A percentile compares a stretch with the other conserved stretches of the same genome.
Conservation (phyloP, 2,797 vertebrate genomes). For the Gadopsis bispinosus region DNA sequence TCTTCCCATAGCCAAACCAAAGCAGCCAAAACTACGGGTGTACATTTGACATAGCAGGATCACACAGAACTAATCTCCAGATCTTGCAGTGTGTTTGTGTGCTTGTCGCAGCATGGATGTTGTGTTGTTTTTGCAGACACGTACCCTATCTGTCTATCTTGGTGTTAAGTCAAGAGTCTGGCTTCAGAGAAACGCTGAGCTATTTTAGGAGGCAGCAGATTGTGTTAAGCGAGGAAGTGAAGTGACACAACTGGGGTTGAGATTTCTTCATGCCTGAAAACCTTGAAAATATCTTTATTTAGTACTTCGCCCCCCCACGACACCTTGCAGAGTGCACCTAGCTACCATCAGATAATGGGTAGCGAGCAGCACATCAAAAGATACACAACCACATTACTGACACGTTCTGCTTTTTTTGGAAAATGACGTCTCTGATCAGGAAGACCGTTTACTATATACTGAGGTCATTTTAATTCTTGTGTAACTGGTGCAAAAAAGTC, state of each 20-base stretch:
- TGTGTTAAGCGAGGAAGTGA: constrained; percentile 70
- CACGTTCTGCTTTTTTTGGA: constrained; percentile 15
- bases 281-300: constrained; percentile 73
- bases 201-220: constrained; percentile 79
- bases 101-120: constrained; percentile 34
- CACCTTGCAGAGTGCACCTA: constrained; percentile 63
- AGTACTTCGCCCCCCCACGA: constrained; percentile 48
- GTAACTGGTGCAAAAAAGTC: neutral
- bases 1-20: constrained; percentile 16
- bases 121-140: constrained; percentile 57
- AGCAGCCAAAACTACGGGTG: neutral
- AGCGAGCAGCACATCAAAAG: constrained; percentile 51
- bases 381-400: constrained; percentile 33
- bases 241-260: constrained; percentile 74
- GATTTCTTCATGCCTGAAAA: constrained; percentile 67
- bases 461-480: constrained; percentile 13
- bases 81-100: constrained; percentile 41
- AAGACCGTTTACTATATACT: constrained; percentile 4
- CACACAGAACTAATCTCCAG: constrained; percentile 33
- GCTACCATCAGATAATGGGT: constrained; percentile 65
- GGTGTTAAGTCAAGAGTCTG: constrained; percentile 61
- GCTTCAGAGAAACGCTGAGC: constrained; percentile 75
- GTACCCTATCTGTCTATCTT: constrained; percentile 62
- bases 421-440: constrained; percentile 48
- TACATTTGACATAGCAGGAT: constrained; percentile 33